Conservation (phyloP, 2,113 vertebrate genomes). For the Ammospiza caudacuta region DNA sequence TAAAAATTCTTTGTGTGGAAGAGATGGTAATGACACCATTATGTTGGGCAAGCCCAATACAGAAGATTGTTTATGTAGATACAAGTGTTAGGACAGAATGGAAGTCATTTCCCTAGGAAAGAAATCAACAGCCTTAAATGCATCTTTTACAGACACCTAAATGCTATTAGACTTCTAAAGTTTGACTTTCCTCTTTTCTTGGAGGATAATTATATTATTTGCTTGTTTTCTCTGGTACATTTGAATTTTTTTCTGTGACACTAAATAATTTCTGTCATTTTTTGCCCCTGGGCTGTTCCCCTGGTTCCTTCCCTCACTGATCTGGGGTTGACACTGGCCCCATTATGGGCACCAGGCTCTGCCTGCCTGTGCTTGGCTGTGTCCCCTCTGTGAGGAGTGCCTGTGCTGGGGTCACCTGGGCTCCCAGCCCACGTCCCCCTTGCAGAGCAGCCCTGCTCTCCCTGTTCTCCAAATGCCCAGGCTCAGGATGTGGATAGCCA, state of each 20-base stretch:
- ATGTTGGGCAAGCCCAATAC: not conserved
- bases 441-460: not conserved
- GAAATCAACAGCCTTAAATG: not conserved
- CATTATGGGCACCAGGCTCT: not conserved
- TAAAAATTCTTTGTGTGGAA: conserved; percentile 15
- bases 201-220: not conserved
- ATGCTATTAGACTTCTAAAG: not conserved
- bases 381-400: not conserved
- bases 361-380: not conserved
- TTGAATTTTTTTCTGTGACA: not conserved
- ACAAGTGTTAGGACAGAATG: not conserved
- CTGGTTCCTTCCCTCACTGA: not conserved
- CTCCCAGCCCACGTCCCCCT: accelerated
- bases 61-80: conserved; percentile 17
- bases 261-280: not conserved
- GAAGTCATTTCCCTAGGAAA: conserved; percentile 2
- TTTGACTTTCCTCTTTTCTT: not conserved
- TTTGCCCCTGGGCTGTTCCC: not conserved
- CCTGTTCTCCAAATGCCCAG: not conserved
- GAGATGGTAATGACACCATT: conserved; percentile 23
- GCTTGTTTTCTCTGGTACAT: not conserved
- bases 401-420: accelerated
- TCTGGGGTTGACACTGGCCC: not conserved
- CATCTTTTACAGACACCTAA: not conserved
- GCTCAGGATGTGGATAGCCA: not conserved